Evolutionary conservation across 30 jellyfish, hydroid and myxozoan species (phyloP).

Genomic region (Pelagia noctiluca): DNA sequence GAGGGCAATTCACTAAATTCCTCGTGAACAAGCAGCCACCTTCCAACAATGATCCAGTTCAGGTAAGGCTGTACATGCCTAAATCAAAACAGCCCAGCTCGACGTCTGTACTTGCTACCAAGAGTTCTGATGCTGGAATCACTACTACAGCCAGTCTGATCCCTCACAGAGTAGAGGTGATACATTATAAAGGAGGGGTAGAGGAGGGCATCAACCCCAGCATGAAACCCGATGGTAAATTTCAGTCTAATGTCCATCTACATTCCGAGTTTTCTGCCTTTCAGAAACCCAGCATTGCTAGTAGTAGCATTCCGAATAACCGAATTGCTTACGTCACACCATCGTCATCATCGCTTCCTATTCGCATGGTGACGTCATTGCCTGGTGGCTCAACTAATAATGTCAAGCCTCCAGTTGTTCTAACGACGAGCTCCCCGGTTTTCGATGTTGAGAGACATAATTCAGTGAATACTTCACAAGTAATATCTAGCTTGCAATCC

Average conservation of each 20-base stretch:
- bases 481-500: not conserved
- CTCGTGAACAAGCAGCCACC: conserved; percentile 80
- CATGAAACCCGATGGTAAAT: not conserved
- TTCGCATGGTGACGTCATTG: not conserved
- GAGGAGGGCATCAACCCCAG: conserved; percentile 1
- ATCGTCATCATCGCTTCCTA: not conserved
- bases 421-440: too few relatives aligned
- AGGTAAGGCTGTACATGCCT: conserved; percentile 80
- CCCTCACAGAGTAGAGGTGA: conserved; percentile 75
- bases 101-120: not conserved
- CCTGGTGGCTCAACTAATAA: not conserved
- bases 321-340: conserved; percentile 10
- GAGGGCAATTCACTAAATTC: conserved; percentile 64
- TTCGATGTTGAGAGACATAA: not conserved
- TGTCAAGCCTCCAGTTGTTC: not conserved
- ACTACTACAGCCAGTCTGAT: not conserved
- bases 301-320: not conserved
- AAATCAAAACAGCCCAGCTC: conserved; percentile 43
- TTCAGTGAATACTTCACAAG: not conserved
- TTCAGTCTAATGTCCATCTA: not conserved
- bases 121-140: not conserved
- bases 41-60: conserved; percentile 70
- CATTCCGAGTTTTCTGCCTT: not conserved
- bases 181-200: conserved; percentile 49
- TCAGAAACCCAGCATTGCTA: not conserved